phyloP scores from a whole-genome alignment of 2,113 vertebrate genomes.

The Emydura subglobosa region DNA sequence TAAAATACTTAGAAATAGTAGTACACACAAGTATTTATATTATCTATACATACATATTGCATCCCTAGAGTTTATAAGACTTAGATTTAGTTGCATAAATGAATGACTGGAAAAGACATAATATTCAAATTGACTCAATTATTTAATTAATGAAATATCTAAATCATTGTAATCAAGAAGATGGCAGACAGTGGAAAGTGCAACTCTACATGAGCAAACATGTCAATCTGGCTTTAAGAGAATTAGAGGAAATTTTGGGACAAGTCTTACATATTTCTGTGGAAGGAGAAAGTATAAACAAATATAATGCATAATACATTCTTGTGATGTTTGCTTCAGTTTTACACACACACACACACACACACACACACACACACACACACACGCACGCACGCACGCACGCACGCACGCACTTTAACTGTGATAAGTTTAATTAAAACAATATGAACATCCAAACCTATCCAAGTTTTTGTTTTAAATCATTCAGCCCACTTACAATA shows the following conservation, averaged over 20 bases:
- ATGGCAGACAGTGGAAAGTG: not conserved
- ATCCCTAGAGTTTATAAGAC: not conserved
- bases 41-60: not conserved
- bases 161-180: not conserved
- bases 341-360: not conserved
- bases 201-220: not conserved
- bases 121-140: not conserved
- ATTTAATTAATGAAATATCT: not conserved
- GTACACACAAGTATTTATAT: not conserved
- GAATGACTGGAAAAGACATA: not conserved
- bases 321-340: not conserved
- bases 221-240: not conserved
- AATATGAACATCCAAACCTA: not conserved
- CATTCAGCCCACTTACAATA: constrained; percentile 29
- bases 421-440: not conserved
- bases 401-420: too few species aligned
- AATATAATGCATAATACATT: not conserved
- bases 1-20: not conserved
- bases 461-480: constrained; percentile 20
- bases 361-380: not conserved
- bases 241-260: not conserved
- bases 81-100: not conserved
- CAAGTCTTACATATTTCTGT: not conserved
- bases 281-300: not conserved
- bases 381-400: too few species aligned